Evolutionary conservation across 2,113 vertebrate genomes (phyloP).

Genomic region (Crocuta crocuta): DNA sequence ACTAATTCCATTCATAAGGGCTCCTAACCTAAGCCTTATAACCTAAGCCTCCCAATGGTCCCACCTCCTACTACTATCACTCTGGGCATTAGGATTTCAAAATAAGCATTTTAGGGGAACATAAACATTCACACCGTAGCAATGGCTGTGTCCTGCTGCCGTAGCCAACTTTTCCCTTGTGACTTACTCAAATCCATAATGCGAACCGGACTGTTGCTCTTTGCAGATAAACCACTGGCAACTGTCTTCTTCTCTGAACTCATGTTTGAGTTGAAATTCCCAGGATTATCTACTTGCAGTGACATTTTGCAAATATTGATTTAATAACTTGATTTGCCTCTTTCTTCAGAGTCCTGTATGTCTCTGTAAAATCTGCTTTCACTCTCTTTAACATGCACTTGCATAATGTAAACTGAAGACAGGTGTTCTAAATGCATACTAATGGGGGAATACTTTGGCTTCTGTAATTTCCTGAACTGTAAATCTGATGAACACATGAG

Average conservation of each 20-base stretch:
- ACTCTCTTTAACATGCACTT: neutral
- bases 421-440: slow-evolving; percentile 7
- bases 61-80: neutral
- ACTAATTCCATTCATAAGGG: neutral
- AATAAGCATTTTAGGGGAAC: neutral
- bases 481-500: neutral
- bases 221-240: slow-evolving; percentile 42
- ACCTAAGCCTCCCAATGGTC: neutral
- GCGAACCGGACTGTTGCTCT: slow-evolving; percentile 17
- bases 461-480: neutral
- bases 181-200: neutral
- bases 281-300: slow-evolving; percentile 28
- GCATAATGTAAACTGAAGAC: slow-evolving; percentile 50
- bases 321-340: slow-evolving; percentile 58
- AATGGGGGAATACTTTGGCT: neutral
- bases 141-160: neutral
- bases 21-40: neutral
- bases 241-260: slow-evolving; percentile 37
- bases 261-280: slow-evolving; percentile 52
- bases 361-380: neutral
- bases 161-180: neutral
- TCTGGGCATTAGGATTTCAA: neutral
- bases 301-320: slow-evolving; percentile 70
- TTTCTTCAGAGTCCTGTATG: slow-evolving; percentile 17
- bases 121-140: neutral